These are phyloP conservation scores for Myanophis thanlyinensis DNA, from an alignment of 2,113 vertebrate genomes.

Conservation along the genomic window DNA sequence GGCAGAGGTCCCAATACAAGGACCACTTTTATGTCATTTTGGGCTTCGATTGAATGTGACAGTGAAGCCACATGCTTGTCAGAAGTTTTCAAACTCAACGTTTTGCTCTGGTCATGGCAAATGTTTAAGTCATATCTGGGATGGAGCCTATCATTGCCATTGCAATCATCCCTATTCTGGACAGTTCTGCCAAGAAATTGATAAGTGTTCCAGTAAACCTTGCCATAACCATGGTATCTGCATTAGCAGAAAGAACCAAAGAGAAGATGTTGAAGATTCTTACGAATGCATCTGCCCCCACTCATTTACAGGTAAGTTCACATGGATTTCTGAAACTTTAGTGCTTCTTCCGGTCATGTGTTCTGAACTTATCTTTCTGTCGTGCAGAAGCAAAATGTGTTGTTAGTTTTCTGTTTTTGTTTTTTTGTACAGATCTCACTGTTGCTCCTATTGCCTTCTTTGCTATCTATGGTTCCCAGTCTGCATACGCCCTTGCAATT, in stretches of 20 bases:
- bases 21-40: slow-evolving; percentile 64
- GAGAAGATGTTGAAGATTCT: slow-evolving; percentile 41
- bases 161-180: slow-evolving; percentile 75
- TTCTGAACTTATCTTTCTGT: not conserved
- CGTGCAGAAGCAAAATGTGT: not conserved
- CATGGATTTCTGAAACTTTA: not conserved
- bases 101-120: slow-evolving; percentile 79
- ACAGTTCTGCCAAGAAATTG: slow-evolving; percentile 77
- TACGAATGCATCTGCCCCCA: slow-evolving; percentile 74
- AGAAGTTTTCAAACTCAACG: slow-evolving; percentile 58
- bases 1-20: slow-evolving; percentile 65
- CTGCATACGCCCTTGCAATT: not conserved
- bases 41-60: slow-evolving; percentile 79
- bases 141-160: slow-evolving; percentile 71
- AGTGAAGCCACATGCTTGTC: slow-evolving; percentile 75
- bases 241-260: slow-evolving; percentile 60
- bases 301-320: slow-evolving; percentile 75
- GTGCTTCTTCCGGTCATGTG: not conserved
- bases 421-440: not conserved
- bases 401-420: not conserved
- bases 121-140: slow-evolving; percentile 74
- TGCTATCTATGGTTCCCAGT: not conserved
- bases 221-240: slow-evolving; percentile 77
- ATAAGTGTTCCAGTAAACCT: slow-evolving; percentile 71
- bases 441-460: not conserved